Conservation (phyloP, 2,888 invertebrate genomes). For the Melieria picta region DNA sequence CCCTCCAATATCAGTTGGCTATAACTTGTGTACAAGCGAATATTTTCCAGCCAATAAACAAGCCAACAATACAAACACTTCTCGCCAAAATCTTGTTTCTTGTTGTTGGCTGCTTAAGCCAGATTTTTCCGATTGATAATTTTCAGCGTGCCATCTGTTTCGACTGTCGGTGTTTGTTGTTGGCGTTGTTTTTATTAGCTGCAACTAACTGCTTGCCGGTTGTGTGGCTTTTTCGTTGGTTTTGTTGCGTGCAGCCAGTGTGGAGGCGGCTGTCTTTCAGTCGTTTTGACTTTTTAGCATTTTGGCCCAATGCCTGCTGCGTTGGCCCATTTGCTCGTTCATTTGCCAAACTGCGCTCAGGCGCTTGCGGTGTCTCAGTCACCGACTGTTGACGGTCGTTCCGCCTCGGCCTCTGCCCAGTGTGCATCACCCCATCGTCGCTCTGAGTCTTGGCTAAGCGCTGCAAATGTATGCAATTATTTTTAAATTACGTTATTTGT, state of each 20-base stretch:
- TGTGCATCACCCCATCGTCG: not conserved
- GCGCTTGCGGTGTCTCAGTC: not conserved
- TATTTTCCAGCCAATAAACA: too few relatives aligned
- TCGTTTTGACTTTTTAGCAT: not conserved
- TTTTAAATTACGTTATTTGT: slow-evolving; percentile 29
- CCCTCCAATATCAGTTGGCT: too few relatives aligned
- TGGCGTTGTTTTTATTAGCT: too few relatives aligned
- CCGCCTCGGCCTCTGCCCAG: not conserved
- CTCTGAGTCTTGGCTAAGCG: not conserved
- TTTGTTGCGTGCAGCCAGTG: too few relatives aligned
- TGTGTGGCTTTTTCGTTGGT: too few relatives aligned
- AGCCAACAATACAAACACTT: too few relatives aligned
- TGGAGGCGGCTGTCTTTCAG: too few relatives aligned
- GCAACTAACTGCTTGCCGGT: too few relatives aligned
- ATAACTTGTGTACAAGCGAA: too few relatives aligned
- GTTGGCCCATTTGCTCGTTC: slow-evolving; percentile 6
- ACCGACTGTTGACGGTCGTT: not conserved
- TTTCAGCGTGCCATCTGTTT: not conserved
- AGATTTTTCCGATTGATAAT: slow-evolving; percentile 3
- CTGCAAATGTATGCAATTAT: slow-evolving; percentile 14
- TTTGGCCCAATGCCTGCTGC: slow-evolving; percentile 7
- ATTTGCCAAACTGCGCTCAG: slow-evolving; percentile 23
- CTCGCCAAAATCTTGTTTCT: too few relatives aligned
- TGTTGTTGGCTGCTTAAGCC: not conserved
- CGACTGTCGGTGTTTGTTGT: too few relatives aligned